Evolutionary conservation across 1,140 invertebrate genomes (phyloP).

Genomic region (Brachionus sp.): DNA sequence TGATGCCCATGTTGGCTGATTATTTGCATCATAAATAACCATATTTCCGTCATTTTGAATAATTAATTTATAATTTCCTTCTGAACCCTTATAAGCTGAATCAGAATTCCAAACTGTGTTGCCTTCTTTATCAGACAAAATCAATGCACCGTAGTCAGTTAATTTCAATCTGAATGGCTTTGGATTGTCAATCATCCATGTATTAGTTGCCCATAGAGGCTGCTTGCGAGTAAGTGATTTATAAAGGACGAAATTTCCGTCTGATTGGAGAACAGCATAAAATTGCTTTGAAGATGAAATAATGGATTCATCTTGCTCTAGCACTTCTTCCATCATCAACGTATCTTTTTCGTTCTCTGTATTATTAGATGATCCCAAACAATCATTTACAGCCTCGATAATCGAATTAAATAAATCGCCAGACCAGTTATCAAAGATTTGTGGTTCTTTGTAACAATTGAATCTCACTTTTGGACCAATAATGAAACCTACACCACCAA

Average conservation of each 20-base stretch:
- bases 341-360: neutral
- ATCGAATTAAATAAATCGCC: neutral
- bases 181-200: neutral
- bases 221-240: neutral
- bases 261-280: neutral
- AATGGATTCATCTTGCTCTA: neutral
- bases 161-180: neutral
- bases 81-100: neutral
- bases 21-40: neutral
- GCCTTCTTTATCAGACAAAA: neutral
- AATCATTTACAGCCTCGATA: neutral
- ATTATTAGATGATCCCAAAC: neutral
- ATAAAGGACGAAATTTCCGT: neutral
- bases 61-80: neutral
- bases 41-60: neutral
- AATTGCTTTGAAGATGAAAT: neutral
- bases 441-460: neutral
- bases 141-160: neutral
- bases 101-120: neutral
- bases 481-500: neutral
- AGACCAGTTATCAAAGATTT: neutral
- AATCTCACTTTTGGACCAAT: slow-evolving; percentile 4
- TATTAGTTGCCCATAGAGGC: neutral
- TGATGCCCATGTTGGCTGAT: neutral
- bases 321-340: neutral